A percentile compares a stretch with the other conserved stretches of the same genome.
These are phyloP conservation scores for Lamellibrachia luymesi DNA, from an alignment of 1,140 invertebrate genomes.

Conservation along the genomic window DNA sequence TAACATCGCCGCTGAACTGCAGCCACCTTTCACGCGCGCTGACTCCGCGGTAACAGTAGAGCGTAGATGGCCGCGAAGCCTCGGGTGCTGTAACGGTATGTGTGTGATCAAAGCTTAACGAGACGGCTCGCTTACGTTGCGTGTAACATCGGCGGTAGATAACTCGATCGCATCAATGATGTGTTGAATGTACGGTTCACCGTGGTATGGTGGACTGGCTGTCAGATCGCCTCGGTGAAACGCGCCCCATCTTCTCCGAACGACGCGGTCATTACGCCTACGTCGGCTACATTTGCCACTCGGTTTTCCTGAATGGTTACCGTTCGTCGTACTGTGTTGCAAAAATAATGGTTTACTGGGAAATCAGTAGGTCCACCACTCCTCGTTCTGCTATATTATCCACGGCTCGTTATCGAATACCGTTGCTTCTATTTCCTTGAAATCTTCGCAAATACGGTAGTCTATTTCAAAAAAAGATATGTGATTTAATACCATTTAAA, in stretches of 20 bases:
- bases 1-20: background rate
- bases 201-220: background rate
- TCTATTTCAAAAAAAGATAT: background rate
- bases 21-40: background rate
- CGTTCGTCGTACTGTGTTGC: background rate
- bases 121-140: background rate
- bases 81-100: background rate
- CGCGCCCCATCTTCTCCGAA: background rate
- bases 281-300: background rate
- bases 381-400: background rate
- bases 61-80: background rate
- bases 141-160: background rate
- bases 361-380: background rate
- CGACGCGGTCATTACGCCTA: background rate
- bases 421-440: too few species aligned
- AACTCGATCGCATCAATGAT: background rate
- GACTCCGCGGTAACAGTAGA: background rate
- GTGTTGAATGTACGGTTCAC: background rate
- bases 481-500: background rate
- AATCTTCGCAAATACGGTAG: background rate
- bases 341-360: background rate
- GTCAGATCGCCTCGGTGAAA: background rate
- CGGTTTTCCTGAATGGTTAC: background rate
- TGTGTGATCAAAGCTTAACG: background rate
- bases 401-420: background rate